Conservation (phyloP, 1,140 invertebrate genomes). For the Drosophila aff. region DNA sequence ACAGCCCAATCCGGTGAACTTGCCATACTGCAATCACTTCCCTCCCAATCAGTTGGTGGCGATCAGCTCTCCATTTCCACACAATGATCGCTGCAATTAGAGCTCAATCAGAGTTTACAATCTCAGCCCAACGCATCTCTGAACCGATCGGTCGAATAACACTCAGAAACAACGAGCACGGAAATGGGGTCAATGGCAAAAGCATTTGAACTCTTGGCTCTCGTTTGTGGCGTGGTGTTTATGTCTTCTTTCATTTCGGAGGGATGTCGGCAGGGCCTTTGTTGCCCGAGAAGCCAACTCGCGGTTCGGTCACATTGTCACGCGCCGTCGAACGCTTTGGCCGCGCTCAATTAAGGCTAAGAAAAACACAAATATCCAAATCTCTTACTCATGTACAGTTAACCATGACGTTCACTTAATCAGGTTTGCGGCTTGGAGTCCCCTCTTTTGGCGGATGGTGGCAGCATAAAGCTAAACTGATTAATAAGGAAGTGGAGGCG, state of each 20-base stretch:
- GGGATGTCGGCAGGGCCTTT: slow-evolving; percentile 17
- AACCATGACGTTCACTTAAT: slow-evolving; percentile 60
- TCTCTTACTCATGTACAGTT: slow-evolving; percentile 13
- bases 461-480: slow-evolving; percentile 44
- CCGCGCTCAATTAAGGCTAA: slow-evolving; percentile 57
- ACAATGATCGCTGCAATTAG: slow-evolving; percentile 66
- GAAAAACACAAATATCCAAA: slow-evolving; percentile 31
- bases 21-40: slow-evolving; percentile 51
- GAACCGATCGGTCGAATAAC: slow-evolving; percentile 24
- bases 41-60: slow-evolving; percentile 45
- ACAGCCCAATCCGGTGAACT: slow-evolving; percentile 43
- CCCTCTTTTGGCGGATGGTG: slow-evolving; percentile 16
- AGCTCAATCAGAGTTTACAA: slow-evolving; percentile 34
- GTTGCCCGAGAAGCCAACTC: slow-evolving; percentile 18
- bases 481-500: slow-evolving; percentile 70
- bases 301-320: slow-evolving; percentile 69
- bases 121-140: slow-evolving; percentile 26
- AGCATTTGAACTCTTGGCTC: slow-evolving; percentile 75
- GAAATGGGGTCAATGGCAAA: slow-evolving; percentile 79
- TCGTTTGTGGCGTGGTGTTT: slow-evolving; percentile 23
- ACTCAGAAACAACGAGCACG: slow-evolving; percentile 3
- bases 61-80: slow-evolving; percentile 41
- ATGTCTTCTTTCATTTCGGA: slow-evolving; percentile 17
- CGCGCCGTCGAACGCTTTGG: slow-evolving; percentile 51
- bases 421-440: slow-evolving; percentile 34